Evolutionary conservation across 64 coral and sea anemone species (phyloP), one percentile per base, ranked within the genome.

Genomic region (Montipora efflorescens): DNA sequence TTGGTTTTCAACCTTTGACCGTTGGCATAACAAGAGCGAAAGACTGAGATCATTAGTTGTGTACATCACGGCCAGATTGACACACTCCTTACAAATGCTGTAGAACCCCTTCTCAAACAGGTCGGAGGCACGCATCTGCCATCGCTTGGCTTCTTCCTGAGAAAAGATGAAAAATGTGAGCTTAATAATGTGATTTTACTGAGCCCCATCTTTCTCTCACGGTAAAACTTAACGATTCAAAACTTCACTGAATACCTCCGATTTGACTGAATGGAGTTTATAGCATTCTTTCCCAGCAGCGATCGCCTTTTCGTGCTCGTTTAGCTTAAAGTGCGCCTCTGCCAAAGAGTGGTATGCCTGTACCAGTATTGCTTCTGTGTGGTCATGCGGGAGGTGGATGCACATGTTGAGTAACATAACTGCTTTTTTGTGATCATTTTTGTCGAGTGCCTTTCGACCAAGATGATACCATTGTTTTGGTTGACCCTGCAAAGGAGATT

Each of bases 391-490:
- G 18, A 86, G 82, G 10, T 86, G 20, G 9, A 86, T 15, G 46
- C 62, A 71, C 82, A 86, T 86, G 66, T 86, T 72, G 66, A 86
- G 64, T 12, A 86, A 45, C 82, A 86, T 72, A 0, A 11, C 66
- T 14, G 82, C 82, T 44, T 73, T 86, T 12, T 51, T 86, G n/a
- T 71, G 4, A 46, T 86, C 46, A 7, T 72, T 49, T 0, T 5
- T 68, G 4, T 86, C 82, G n/a, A 86, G 3, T 0, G 82, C 82
- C n/a, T 86, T 86, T 16, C 64, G 46, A 86, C 82, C 82, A 49
- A 86, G 82, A 4, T 86, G 82, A 12, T 49, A 48, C 82, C 82
- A 86, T 43, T 86, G 82, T 28, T 71, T 86, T 4, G 82, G 82
- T 23, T 86, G 62, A 86, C 82, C 82, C 82, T 86, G 5, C 47